Conservation (phyloP, 1,140 invertebrate genomes). For the Lordiphosa clarofinis region DNA sequence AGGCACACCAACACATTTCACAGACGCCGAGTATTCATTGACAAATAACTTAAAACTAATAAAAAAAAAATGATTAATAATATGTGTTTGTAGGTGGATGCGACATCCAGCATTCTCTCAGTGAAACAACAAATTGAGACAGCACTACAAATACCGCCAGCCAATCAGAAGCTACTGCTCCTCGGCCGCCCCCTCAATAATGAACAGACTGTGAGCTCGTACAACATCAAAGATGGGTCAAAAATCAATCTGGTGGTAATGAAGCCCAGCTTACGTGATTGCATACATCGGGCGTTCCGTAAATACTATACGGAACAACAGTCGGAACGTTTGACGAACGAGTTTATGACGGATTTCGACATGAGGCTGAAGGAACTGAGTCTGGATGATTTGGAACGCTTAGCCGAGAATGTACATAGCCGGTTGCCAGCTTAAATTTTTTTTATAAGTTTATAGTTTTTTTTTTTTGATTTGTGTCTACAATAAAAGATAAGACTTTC, state of each 20-base stretch:
- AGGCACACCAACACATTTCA: neutral
- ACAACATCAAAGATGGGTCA: constrained; percentile 81
- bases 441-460: neutral
- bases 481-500: neutral
- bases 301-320: constrained; percentile 81
- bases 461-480: neutral
- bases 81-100: no score
- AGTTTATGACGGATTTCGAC: constrained; percentile 81
- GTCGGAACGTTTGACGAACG: constrained; percentile 75
- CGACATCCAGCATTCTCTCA: constrained; percentile 79
- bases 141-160: constrained; percentile 79
- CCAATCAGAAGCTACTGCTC: constrained; percentile 80
- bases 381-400: constrained; percentile 81
- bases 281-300: constrained; percentile 79
- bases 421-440: constrained; percentile 16
- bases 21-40: neutral
- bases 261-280: constrained; percentile 80
- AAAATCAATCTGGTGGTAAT: constrained; percentile 81
- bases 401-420: constrained; percentile 65
- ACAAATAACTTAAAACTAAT: no score
- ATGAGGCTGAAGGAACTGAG: constrained; percentile 80
- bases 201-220: constrained; percentile 80
- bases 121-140: constrained; percentile 81
- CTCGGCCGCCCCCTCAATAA: constrained; percentile 80
- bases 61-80: neutral